Percentiles rank a stretch among this genome's conserved stretches.
phyloP scores from a whole-genome alignment of 2,888 invertebrate species.

The Volucella bombylans region DNA sequence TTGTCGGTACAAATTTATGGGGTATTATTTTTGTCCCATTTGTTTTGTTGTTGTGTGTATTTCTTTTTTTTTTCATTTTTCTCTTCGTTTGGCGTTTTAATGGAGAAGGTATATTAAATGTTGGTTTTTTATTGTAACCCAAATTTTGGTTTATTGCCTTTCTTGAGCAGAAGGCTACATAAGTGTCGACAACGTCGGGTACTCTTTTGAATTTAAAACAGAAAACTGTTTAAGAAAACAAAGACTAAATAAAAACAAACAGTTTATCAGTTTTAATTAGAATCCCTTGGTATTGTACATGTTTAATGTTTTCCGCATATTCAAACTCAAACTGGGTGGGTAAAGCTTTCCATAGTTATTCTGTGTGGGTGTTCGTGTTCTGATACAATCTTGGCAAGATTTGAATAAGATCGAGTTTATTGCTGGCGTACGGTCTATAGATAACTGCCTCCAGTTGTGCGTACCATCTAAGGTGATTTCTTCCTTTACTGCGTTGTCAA shows the following conservation, averaged over 20 bases:
- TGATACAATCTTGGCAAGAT: too few species aligned
- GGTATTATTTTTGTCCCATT: conserved; percentile 52
- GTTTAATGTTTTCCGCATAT: too few species aligned
- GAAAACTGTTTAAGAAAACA: not conserved
- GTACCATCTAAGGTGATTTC: too few species aligned
- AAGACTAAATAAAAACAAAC: too few species aligned
- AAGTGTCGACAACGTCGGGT: conserved; percentile 16
- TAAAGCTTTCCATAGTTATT: too few species aligned
- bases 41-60: conserved; percentile 15
- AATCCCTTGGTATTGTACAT: not conserved
- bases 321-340: too few species aligned
- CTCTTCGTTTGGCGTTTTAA: conserved; percentile 10
- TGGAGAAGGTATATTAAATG: conserved; percentile 47
- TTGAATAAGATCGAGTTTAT: too few species aligned
- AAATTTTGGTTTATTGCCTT: conserved; percentile 56
- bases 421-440: too few species aligned
- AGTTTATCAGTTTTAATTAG: conserved; percentile 9
- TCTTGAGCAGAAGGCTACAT: conserved; percentile 24
- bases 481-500: too few species aligned
- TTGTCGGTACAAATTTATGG: conserved; percentile 39
- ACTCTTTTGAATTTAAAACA: conserved; percentile 38
- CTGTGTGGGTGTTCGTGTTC: too few species aligned
- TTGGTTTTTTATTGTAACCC: conserved; percentile 58
- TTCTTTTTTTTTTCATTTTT: too few species aligned
- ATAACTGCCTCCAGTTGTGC: too few species aligned